These are phyloP conservation scores for Oedothorax gibbosus DNA, from an alignment of 1,140 invertebrate species.

Conservation along the genomic window DNA sequence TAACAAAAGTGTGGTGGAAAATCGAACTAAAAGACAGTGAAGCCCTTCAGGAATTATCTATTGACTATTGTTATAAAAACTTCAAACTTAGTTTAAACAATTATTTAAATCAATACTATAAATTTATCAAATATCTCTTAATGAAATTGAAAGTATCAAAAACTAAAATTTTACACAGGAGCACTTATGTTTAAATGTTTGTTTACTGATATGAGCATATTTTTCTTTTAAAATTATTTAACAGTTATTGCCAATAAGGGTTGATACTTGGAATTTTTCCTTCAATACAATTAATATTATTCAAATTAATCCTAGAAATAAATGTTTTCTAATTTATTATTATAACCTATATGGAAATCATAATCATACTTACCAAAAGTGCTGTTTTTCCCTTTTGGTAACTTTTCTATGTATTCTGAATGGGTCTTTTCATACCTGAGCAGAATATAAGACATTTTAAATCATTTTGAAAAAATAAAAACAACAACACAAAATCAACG, in stretches of 20 bases:
- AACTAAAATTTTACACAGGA: neutral
- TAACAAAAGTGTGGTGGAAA: too few relatives aligned
- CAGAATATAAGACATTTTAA: neutral
- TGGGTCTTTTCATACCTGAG: constrained; percentile 77
- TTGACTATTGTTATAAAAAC: too few relatives aligned
- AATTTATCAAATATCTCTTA: too few relatives aligned
- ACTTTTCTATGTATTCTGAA: constrained; percentile 82
- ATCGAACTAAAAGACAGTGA: too few relatives aligned
- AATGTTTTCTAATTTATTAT: neutral
- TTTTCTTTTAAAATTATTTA: neutral
- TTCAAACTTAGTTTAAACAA: too few relatives aligned
- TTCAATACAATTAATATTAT: neutral
- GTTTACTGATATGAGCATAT: neutral
- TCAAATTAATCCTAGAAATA: neutral
- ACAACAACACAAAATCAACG: neutral
- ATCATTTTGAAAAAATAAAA: neutral
- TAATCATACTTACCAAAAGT: constrained; percentile 74
- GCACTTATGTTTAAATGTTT: neutral
- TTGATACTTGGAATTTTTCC: neutral
- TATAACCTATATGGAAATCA: neutral
- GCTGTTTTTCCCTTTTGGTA: constrained; percentile 83
- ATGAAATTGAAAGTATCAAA: too few relatives aligned
- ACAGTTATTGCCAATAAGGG: neutral
- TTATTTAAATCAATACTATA: too few relatives aligned
- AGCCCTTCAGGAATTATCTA: too few relatives aligned